Conservation (phyloP, 37 sponge, comb jelly and placozoan genomes). For the Bolinopsis microptera region DNA sequence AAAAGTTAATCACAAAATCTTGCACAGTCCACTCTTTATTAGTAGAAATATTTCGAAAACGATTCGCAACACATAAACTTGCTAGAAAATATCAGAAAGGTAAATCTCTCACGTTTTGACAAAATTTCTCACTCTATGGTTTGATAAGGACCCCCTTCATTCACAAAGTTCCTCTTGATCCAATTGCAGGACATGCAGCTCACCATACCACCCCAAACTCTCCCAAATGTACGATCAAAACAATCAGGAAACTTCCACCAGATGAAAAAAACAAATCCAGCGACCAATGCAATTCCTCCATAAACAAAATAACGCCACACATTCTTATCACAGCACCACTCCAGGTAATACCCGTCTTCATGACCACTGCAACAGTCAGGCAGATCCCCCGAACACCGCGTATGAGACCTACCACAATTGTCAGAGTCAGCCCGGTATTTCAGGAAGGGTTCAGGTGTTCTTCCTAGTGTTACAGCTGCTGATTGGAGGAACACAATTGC, state of each 20-base stretch:
- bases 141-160: not conserved
- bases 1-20: no score
- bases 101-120: no score
- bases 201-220: not conserved
- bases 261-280: not conserved
- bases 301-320: not conserved
- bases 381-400: not conserved
- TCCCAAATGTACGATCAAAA: not conserved
- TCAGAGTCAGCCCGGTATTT: not conserved
- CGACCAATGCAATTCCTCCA: not conserved
- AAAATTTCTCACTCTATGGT: not conserved
- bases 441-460: not conserved
- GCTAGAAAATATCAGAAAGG: no score
- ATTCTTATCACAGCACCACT: not conserved
- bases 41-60: no score
- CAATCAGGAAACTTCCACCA: slow-evolving; percentile 2
- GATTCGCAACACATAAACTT: no score
- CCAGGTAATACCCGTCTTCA: not conserved
- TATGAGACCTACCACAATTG: not conserved
- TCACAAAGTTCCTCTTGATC: not conserved
- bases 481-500: no score
- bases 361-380: not conserved
- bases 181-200: not conserved
- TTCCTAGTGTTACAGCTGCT: no score
- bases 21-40: no score